A percentile compares a stretch with the other conserved stretches of the same genome.
These are phyloP conservation scores for Pomatostomus ruficeps DNA, from an alignment of 2,113 vertebrate genomes.

Conservation along the genomic window DNA sequence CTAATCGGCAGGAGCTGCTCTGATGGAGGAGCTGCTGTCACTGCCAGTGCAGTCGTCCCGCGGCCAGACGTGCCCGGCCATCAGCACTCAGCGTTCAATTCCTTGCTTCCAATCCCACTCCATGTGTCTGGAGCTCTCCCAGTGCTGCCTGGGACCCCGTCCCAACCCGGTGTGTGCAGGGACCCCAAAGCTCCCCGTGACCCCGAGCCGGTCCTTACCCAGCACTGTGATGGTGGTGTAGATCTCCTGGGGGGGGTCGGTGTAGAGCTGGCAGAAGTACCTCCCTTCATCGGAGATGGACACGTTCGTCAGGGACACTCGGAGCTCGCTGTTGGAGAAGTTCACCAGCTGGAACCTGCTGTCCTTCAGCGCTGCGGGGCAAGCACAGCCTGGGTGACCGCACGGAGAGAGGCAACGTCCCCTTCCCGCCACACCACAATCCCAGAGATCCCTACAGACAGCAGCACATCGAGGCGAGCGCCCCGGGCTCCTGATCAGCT, in stretches of 20 bases:
- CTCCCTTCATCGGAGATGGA: constrained; percentile 93
- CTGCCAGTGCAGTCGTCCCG: rapidly evolving
- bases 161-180: rapidly evolving
- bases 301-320: constrained; percentile 96
- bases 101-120: background rate
- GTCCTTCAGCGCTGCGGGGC: constrained; percentile 91
- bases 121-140: background rate
- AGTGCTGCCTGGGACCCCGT: rapidly evolving
- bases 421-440: background rate
- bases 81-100: rapidly evolving
- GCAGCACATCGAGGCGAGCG: rapidly evolving
- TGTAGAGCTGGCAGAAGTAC: constrained; percentile 99
- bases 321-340: constrained; percentile 98
- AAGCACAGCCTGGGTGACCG: background rate
- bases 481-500: background rate
- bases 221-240: constrained; percentile 94
- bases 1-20: background rate
- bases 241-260: constrained; percentile 94
- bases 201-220: constrained; percentile 63
- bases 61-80: background rate
- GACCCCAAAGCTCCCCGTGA: rapidly evolving
- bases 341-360: constrained; percentile 99
- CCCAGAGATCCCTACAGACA: background rate
- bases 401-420: background rate
- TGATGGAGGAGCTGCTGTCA: background rate